phyloP scores from a whole-genome alignment of 2,113 vertebrate genomes.

The Stomatorhinus ivindoensis region DNA sequence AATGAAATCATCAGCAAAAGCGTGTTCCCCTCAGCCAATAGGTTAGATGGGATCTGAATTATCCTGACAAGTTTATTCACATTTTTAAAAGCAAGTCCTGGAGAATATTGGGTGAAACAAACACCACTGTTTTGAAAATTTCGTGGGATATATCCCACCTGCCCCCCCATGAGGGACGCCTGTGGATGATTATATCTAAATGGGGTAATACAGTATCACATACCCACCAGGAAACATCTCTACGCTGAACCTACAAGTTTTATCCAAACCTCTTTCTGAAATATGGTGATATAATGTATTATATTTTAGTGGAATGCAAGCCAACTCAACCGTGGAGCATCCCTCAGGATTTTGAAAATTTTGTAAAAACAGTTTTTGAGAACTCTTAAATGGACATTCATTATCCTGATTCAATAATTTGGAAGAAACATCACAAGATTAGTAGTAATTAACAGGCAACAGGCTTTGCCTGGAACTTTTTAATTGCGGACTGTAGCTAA shows the following conservation, averaged over 20 bases:
- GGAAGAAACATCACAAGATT: neutral
- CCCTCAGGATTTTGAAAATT: neutral
- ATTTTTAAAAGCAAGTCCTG: neutral
- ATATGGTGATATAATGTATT: neutral
- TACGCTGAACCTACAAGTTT: neutral
- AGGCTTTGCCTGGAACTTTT: neutral
- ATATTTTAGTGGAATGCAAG: neutral
- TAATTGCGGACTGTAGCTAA: neutral
- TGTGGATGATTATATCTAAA: neutral
- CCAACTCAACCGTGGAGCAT: neutral
- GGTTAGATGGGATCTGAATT: neutral
- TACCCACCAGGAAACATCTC: neutral
- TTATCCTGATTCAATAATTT: neutral
- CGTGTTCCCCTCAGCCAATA: neutral
- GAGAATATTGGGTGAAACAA: neutral
- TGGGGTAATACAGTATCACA: neutral
- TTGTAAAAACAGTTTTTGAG: neutral
- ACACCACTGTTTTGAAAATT: neutral
- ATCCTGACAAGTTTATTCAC: neutral
- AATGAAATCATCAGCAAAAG: neutral
- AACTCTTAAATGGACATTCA: neutral
- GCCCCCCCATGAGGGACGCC: neutral
- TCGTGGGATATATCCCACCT: neutral
- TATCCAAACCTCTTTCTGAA: neutral
- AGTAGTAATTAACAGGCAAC: neutral